A percentile compares a stretch with the other conserved stretches of the same genome.
Evolutionary conservation across 1,140 invertebrate genomes (phyloP).

Genomic region (Chlorops oryzae): DNA sequence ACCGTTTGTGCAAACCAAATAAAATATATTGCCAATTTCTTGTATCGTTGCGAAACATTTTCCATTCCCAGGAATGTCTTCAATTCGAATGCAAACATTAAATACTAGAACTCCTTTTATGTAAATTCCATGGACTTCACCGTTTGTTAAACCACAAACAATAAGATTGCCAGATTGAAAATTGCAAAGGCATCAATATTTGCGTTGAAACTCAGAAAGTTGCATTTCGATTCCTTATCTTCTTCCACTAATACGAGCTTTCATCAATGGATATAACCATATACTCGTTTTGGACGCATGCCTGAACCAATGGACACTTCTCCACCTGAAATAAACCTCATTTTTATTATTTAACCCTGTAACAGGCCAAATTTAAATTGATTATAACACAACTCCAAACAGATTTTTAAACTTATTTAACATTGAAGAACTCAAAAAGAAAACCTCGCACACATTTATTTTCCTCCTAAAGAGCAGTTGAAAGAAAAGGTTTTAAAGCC

Average conservation of each 20-base stretch:
- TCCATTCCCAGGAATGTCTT: constrained; percentile 26
- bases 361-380: too few species aligned
- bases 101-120: constrained; percentile 38
- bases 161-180: constrained; percentile 35
- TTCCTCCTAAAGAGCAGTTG: too few species aligned
- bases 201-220: constrained; percentile 28
- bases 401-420: too few species aligned
- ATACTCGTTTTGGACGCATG: constrained; percentile 33
- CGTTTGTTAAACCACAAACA: constrained; percentile 37
- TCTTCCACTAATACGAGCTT: constrained; percentile 40
- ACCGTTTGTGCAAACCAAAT: constrained; percentile 35
- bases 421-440: too few species aligned
- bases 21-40: constrained; percentile 27
- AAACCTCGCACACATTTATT: too few species aligned
- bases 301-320: constrained; percentile 27
- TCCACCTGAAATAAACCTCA: constrained; percentile 29
- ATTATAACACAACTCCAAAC: too few species aligned
- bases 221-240: constrained; percentile 38
- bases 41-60: constrained; percentile 33
- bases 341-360: too few species aligned
- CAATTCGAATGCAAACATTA: constrained; percentile 28
- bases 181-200: constrained; percentile 37
- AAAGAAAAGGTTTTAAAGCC: too few species aligned
- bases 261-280: constrained; percentile 41
- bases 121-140: constrained; percentile 40